Evolutionary conservation across 2,888 invertebrate species (phyloP).

Genomic region (Himalopsyche japonica): DNA sequence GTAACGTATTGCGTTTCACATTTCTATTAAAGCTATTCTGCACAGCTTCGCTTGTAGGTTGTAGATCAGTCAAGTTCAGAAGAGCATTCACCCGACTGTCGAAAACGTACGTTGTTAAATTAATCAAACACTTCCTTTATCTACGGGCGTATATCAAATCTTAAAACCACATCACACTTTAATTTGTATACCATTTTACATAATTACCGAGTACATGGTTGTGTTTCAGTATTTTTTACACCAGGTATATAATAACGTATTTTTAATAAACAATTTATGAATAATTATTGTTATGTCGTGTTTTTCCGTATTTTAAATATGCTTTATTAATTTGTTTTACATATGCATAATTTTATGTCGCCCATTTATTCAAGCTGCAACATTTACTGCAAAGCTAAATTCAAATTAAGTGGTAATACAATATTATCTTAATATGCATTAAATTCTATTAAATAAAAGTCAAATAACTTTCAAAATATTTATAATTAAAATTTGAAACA

Average conservation of each 20-base stretch:
- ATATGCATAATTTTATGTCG: neutral
- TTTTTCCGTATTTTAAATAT: neutral
- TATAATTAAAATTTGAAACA: too few relatives aligned
- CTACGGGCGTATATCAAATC: neutral
- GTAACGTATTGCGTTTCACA: too few relatives aligned
- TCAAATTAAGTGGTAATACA: neutral
- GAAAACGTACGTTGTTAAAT: neutral
- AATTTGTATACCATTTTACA: neutral
- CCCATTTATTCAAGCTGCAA: neutral
- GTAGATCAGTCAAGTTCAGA: neutral
- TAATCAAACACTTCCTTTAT: neutral
- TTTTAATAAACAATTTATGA: neutral
- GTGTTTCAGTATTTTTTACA: too few relatives aligned
- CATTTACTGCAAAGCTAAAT: neutral
- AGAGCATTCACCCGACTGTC: neutral
- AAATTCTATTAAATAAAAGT: too few relatives aligned
- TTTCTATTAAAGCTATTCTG: too few relatives aligned
- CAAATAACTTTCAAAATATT: too few relatives aligned
- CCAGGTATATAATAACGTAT: neutral
- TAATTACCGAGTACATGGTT: neutral
- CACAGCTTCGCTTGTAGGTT: too few relatives aligned
- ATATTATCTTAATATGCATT: neutral
- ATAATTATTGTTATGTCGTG: neutral
- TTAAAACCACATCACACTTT: neutral
- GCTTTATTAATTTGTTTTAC: neutral